Base-by-base conservation (phyloP, 2,797 vertebrate genomes). In the Menidia menidia region DNA sequence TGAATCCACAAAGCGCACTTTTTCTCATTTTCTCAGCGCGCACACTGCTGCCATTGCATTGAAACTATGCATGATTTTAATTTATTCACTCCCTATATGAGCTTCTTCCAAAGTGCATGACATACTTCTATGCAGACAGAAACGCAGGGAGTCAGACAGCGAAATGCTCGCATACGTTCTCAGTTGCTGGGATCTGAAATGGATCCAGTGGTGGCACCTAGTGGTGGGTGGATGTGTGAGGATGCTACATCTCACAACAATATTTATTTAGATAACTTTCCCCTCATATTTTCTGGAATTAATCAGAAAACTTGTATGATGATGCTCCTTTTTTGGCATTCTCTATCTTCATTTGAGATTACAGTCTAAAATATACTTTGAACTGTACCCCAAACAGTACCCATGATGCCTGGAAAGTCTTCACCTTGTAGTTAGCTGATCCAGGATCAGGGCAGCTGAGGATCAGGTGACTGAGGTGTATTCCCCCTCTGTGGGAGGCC, bases 381-480 rank as follows among this genome's bases (percentile, higher is more conserved):
- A 70, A 53, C 14, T 16, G 13, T 39, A 10, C 39, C 1, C 50
- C 13, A 10, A 3, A 0, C 42, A 43, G 13, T 47, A n/a, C 55
- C 50, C 39, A 44, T 30, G 2, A 25, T 35, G 42, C 39, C 18
- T 44, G 62, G 25, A 25, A 42, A 60, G 25, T 10, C 44, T 31
- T 13, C 67, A 56, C 54, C 51, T 71, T 68, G 57, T 48, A 55
- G 56, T 80, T 77, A 19, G 55, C 61, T 73, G 85, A 86, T 81
- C 73, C 65, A 61, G 78, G 80, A 81, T 88, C 79, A 83, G 77
- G 80, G 63, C 77, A 62, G 67, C 60, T 3, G 11, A 47, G 80
- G 80, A 89, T 92, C 91, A 92, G 90, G 87, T 92, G 88, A 90
- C 88, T 70, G 68, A 88, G 81, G 88, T 85, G 85, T 89, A 74